Conservation (phyloP, 2,888 invertebrate species). For the Chrysolina haemoptera region DNA sequence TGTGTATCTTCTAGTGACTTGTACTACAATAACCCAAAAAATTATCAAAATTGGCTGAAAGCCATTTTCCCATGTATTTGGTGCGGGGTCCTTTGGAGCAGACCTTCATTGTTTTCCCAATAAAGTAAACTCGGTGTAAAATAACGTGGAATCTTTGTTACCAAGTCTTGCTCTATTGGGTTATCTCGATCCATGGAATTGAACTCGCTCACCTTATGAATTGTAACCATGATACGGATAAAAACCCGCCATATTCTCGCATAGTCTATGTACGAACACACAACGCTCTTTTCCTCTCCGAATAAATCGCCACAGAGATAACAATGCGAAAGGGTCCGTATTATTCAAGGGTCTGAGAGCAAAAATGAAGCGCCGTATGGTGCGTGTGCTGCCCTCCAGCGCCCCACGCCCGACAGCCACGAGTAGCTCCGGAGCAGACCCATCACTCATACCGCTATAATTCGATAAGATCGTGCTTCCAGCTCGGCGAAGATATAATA, state of each 20-base stretch:
- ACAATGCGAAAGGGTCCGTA: conserved; percentile 14
- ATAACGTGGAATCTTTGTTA: no score
- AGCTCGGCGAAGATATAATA: conserved; percentile 56
- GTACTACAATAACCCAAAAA: no score
- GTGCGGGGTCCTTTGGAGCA: no score
- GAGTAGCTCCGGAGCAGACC: conserved; percentile 28
- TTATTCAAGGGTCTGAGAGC: conserved; percentile 7
- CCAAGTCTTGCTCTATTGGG: neutral
- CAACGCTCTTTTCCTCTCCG: conserved; percentile 3
- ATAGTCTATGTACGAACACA: neutral
- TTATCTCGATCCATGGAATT: neutral
- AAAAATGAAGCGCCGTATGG: conserved; percentile 13
- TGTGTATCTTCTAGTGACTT: no score
- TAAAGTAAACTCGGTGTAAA: no score
- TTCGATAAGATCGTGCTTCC: conserved; percentile 53
- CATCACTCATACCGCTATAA: conserved; percentile 52
- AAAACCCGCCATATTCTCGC: neutral
- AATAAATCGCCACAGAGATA: conserved; percentile 15
- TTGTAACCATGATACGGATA: neutral
- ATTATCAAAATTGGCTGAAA: no score
- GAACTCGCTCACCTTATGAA: neutral
- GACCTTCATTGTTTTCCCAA: no score
- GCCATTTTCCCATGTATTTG: no score
- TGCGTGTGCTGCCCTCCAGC: conserved; percentile 22
- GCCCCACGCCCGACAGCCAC: conserved; percentile 7